Base-by-base conservation (phyloP, 2,888 invertebrate species). In the Diarsia rubi region DNA sequence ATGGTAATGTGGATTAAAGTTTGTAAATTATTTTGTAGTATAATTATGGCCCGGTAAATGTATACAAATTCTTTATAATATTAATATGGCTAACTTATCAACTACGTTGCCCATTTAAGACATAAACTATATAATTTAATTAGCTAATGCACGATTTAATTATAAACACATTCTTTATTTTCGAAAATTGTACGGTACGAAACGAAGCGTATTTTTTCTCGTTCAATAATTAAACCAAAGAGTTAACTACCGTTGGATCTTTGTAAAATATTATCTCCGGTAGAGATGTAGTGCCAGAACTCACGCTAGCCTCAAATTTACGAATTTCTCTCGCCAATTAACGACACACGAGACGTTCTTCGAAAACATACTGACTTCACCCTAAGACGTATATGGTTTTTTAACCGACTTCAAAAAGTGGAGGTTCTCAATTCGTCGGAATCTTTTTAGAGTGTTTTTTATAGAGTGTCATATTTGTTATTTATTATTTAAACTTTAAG, bases 251-350 rank as follows among this genome's bases (percentile, higher is more conserved):
- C 65, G 44, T 68, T 65, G 27, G 64, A 78, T 73, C 68, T 78
- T 82, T 68, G 77, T 77, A 68, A 85, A 74, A 69, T 67, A 79
- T 62, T 78, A 84, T 81, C 67, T 66, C 45, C 75, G 60, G 70
- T 79, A 57, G 63, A 80, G 79, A 86, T 85, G 64, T 72, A 85
- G 47, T 76, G 76, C 54, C 76, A 63, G 69, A 70, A 75, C 52
- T 76, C 87, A 87, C 85, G 85, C 84, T 79, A 87, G 47, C 75
- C 59, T 78, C 77, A 76, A 85, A 86, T 86, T 85, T 84, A 81
- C 73, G 71, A 74, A 81, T 86, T 84, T 84, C 84, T 77, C 79
- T 86, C 80, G 72, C 80, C 82, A 82, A 84, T 86, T 81, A 86
- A 49, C 14, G 54, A 47, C 47, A 62, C 75, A 57, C 67, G 75